Percentiles rank a stretch among this genome's conserved stretches.
Evolutionary conservation across 2,113 vertebrate genomes (phyloP).

Genomic region (Tupaia chinensis): DNA sequence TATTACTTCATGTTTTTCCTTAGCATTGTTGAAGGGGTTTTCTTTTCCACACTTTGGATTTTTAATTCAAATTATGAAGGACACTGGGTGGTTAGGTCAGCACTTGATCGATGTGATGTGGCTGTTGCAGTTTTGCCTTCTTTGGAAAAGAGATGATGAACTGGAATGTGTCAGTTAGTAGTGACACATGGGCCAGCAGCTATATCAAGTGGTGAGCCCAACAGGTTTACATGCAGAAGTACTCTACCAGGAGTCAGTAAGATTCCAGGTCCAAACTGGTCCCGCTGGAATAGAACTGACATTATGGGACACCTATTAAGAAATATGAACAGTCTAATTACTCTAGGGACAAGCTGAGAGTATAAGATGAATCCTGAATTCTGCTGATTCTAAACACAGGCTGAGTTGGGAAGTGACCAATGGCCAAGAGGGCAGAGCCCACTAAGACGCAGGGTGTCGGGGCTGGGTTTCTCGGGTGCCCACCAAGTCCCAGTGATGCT

Average conservation of each 20-base stretch:
- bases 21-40: not conserved
- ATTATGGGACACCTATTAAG: not conserved
- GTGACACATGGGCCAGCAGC: slow-evolving; percentile 52
- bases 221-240: not conserved
- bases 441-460: rapidly evolving
- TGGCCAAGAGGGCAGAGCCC: rapidly evolving
- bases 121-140: slow-evolving; percentile 62
- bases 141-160: slow-evolving; percentile 79
- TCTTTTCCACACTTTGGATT: not conserved
- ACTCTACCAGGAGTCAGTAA: rapidly evolving
- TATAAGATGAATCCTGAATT: rapidly evolving
- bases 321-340: not conserved
- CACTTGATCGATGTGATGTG: not conserved
- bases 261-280: not conserved
- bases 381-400: not conserved
- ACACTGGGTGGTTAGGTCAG: slow-evolving; percentile 20
- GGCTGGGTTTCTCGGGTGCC: rapidly evolving
- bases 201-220: not conserved
- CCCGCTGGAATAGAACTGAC: not conserved
- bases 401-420: not conserved
- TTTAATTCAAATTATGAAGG: slow-evolving; percentile 18
- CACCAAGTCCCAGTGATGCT: rapidly evolving
- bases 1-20: not conserved
- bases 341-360: not conserved
- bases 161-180: slow-evolving; percentile 45